These are phyloP conservation scores for Vollenhovia emeryi DNA, from an alignment of 1,140 invertebrate species.

Conservation along the genomic window DNA sequence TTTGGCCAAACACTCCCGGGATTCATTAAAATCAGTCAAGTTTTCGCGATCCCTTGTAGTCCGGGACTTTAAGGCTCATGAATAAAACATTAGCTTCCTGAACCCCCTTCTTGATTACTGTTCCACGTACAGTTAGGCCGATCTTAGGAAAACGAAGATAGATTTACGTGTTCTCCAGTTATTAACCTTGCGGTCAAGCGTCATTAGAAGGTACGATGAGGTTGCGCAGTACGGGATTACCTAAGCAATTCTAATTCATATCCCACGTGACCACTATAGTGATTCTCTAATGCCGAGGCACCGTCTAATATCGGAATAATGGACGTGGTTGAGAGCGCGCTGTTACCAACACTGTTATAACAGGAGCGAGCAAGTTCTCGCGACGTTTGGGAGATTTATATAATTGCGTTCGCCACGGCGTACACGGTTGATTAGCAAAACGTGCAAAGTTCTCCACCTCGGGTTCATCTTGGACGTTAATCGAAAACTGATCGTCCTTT, in stretches of 20 bases:
- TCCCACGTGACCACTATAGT: background rate
- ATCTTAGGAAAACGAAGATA: slow-evolving; percentile 54
- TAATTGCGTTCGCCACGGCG: background rate
- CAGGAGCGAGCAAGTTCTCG: background rate
- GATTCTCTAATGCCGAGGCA: slow-evolving; percentile 23
- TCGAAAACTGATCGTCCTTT: background rate
- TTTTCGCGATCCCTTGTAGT: background rate
- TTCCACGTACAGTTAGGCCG: slow-evolving; percentile 48
- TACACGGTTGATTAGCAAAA: background rate
- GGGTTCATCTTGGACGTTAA: background rate
- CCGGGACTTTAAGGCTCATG: background rate
- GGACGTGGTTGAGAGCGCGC: background rate
- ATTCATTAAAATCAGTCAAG: background rate
- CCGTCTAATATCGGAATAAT: slow-evolving; percentile 9
- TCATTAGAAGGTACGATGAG: slow-evolving; percentile 44
- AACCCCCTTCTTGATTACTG: slow-evolving; percentile 21
- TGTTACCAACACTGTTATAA: background rate
- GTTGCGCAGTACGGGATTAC: slow-evolving; percentile 14
- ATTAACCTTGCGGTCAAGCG: slow-evolving; percentile 57
- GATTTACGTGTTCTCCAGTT: slow-evolving; percentile 55
- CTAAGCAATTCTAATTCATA: slow-evolving; percentile 43
- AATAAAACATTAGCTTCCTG: slow-evolving; percentile 21
- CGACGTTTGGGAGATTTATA: background rate
- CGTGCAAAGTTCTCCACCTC: background rate
- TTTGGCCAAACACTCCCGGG: background rate